These are phyloP conservation scores for Potamarius usumacintae DNA, from an alignment of 2,113 vertebrate species.

Conservation along the genomic window DNA sequence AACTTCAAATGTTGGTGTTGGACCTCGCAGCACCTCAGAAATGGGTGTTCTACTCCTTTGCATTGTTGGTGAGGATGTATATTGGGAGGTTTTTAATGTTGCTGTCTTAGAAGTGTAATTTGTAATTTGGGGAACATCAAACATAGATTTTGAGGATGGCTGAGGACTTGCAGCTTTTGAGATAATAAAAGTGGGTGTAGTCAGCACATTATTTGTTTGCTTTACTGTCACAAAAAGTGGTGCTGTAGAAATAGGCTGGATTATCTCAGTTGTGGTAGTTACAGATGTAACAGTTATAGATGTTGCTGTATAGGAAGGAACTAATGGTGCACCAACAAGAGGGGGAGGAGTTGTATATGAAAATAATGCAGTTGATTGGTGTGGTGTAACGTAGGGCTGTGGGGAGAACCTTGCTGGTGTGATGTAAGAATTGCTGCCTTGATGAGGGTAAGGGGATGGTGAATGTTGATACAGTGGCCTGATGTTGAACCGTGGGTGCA, in stretches of 20 bases:
- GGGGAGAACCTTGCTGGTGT: constrained; percentile 65
- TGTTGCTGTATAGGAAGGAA: constrained; percentile 32
- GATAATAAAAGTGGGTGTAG: constrained; percentile 50
- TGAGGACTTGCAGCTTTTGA: constrained; percentile 64
- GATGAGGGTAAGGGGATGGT: constrained; percentile 75
- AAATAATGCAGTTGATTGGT: constrained; percentile 47
- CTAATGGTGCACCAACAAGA: constrained; percentile 29
- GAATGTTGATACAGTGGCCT: constrained; percentile 70
- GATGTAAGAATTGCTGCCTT: constrained; percentile 65
- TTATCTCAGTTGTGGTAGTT: constrained; percentile 33
- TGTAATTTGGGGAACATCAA: constrained; percentile 75
- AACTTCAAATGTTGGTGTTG: constrained; percentile 51
- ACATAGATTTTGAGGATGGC: constrained; percentile 70
- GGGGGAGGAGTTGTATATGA: constrained; percentile 39
- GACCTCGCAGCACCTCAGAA: constrained; percentile 52
- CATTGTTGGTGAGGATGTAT: constrained; percentile 60
- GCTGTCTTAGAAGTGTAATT: constrained; percentile 71
- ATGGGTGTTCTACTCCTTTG: constrained; percentile 57
- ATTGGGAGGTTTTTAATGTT: constrained; percentile 51
- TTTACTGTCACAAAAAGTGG: constrained; percentile 27
- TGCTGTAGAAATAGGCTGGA: constrained; percentile 41
- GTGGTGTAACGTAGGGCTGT: constrained; percentile 61
- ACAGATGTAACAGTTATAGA: constrained; percentile 40
- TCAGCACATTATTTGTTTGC: constrained; percentile 29
- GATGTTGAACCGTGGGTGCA: constrained; percentile 60